Conservation (phyloP, 2,888 invertebrate species). For the Pammene fasciana region DNA sequence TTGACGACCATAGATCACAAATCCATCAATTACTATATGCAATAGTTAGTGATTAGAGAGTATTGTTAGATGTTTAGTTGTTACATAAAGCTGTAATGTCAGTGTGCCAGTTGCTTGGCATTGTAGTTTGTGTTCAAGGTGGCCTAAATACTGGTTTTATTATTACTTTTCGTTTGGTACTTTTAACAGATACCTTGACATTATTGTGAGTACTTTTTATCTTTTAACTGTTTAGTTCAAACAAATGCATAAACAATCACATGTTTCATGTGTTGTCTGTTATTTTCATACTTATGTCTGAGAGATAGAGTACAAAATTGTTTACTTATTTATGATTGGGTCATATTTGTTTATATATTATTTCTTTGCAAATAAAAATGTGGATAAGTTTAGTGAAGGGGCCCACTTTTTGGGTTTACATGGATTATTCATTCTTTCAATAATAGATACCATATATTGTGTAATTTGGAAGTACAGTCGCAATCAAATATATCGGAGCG, state of each 20-base stretch:
- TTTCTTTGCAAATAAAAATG: too few species aligned
- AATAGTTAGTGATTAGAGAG: slow-evolving; percentile 31
- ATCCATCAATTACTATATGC: slow-evolving; percentile 20
- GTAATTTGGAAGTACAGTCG: too few species aligned
- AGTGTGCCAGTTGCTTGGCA: slow-evolving; percentile 54
- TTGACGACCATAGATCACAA: slow-evolving; percentile 19
- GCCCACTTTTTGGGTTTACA: too few species aligned
- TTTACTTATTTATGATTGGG: background rate
- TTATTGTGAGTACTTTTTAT: slow-evolving; percentile 30
- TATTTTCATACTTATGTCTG: background rate
- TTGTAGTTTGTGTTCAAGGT: slow-evolving; percentile 48
- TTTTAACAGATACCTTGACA: slow-evolving; percentile 36
- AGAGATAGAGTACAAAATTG: background rate
- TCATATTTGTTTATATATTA: background rate
- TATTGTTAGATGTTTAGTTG: slow-evolving; percentile 8
- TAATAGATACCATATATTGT: too few species aligned
- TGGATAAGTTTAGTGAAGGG: too few species aligned
- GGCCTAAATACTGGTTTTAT: slow-evolving; percentile 52
- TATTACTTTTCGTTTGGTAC: slow-evolving; percentile 43
- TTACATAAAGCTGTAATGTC: slow-evolving; percentile 45
- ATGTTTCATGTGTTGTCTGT: background rate
- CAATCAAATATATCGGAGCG: too few species aligned
- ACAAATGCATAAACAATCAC: background rate
- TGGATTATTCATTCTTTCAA: too few species aligned
- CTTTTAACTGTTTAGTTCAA: slow-evolving; percentile 12